Evolutionary conservation across 2,113 vertebrate species (phyloP).

Genomic region (Mastomys coucha): DNA sequence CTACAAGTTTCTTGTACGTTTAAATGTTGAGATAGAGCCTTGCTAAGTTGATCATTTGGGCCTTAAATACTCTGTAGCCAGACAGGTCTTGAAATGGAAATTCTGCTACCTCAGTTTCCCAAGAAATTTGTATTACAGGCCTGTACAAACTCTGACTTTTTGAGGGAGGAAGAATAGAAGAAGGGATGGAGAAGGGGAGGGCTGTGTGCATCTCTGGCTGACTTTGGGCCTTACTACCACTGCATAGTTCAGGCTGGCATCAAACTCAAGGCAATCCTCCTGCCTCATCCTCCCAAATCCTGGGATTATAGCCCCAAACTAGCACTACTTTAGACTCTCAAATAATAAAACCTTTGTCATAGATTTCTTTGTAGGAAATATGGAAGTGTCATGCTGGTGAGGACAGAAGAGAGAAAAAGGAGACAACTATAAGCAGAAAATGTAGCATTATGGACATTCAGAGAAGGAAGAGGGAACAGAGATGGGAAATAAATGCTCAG

Average conservation of each 20-base stretch:
- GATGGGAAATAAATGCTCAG: constrained; percentile 17
- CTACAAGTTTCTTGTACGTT: background rate
- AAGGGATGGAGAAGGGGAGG: background rate
- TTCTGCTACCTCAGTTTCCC: background rate
- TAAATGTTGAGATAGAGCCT: background rate
- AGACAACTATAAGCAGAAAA: constrained; percentile 40
- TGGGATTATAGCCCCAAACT: background rate
- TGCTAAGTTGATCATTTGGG: background rate
- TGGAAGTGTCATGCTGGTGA: background rate
- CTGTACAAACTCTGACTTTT: background rate
- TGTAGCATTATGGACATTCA: background rate
- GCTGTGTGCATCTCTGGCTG: background rate
- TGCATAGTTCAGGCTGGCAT: background rate
- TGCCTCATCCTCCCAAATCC: background rate
- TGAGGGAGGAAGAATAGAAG: background rate
- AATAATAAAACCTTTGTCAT: constrained; percentile 11
- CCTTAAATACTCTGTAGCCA: background rate
- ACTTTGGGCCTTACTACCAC: background rate
- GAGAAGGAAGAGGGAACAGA: background rate
- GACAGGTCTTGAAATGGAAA: background rate
- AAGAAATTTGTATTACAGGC: background rate
- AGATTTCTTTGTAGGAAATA: constrained; percentile 35
- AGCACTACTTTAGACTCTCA: background rate
- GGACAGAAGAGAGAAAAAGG: background rate
- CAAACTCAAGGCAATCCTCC: background rate